These are phyloP conservation scores for Toxonevra muliebris DNA, from an alignment of 2,888 invertebrate species.

Conservation along the genomic window DNA sequence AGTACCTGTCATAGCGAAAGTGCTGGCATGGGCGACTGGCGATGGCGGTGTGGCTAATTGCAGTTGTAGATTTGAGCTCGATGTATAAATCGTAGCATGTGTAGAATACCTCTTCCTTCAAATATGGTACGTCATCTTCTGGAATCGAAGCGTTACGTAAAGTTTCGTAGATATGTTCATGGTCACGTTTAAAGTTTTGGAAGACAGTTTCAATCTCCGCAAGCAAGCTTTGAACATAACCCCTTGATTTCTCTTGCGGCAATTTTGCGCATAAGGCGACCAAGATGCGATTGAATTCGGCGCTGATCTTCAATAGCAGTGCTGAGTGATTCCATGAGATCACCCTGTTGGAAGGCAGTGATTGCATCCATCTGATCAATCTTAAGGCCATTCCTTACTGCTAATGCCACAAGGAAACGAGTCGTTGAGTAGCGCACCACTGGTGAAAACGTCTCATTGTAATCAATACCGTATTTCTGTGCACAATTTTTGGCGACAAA, in stretches of 20 bases:
- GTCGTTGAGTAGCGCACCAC: slow-evolving; percentile 20
- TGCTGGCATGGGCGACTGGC: slow-evolving; percentile 13
- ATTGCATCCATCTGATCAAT: slow-evolving; percentile 5
- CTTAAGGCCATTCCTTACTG: slow-evolving; percentile 7
- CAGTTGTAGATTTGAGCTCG: slow-evolving; percentile 15
- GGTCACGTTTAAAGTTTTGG: slow-evolving; percentile 20
- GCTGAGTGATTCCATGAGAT: neutral
- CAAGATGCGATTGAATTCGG: neutral
- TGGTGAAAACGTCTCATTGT: slow-evolving; percentile 22
- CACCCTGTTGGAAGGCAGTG: too few species aligned
- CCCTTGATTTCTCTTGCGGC: slow-evolving; percentile 10
- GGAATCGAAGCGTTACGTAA: slow-evolving; percentile 15
- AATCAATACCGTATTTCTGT: slow-evolving; percentile 19
- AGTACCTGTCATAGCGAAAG: slow-evolving; percentile 8
- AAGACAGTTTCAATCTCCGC: slow-evolving; percentile 23
- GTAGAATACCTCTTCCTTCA: slow-evolving; percentile 20
- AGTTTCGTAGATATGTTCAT: slow-evolving; percentile 16
- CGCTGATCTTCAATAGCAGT: neutral
- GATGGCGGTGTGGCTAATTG: slow-evolving; percentile 14
- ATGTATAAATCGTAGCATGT: slow-evolving; percentile 22
- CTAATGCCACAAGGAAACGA: slow-evolving; percentile 18
- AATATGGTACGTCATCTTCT: slow-evolving; percentile 15
- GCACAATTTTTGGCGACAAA: neutral
- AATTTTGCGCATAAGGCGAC: neutral
- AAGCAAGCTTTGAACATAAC: slow-evolving; percentile 16